These are phyloP conservation scores for Tauraco hartlaubi DNA, from an alignment of 2,797 vertebrate species.

Conservation along the genomic window DNA sequence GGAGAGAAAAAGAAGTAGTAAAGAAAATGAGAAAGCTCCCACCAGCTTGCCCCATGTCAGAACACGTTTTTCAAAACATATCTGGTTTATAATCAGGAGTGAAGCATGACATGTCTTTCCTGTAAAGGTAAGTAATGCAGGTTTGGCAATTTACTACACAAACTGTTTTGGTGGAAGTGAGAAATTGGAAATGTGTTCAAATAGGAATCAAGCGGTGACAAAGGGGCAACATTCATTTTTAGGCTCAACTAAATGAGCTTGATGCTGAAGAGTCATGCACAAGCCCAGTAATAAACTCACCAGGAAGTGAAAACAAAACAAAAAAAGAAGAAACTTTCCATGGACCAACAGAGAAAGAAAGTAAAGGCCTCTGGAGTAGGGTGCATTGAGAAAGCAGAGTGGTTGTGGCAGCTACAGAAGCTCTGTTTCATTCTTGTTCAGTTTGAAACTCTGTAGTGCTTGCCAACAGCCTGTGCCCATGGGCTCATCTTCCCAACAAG, in stretches of 20 bases:
- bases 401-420: not conserved
- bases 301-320: not conserved
- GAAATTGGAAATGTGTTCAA: not conserved
- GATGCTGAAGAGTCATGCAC: not conserved
- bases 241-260: not conserved
- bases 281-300: not conserved
- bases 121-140: not conserved
- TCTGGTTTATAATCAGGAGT: not conserved
- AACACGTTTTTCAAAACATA: not conserved
- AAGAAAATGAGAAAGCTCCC: not conserved
- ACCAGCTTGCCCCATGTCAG: not conserved
- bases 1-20: not conserved
- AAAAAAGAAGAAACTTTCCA: not conserved
- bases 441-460: not conserved
- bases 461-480: not conserved
- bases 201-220: not conserved
- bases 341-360: not conserved
- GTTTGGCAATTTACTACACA: not conserved
- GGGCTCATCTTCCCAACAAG: not conserved
- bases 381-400: not conserved
- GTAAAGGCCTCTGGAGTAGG: not conserved
- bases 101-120: not conserved
- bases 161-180: not conserved
- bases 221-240: not conserved
- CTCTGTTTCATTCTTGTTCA: not conserved